Evolutionary conservation across 2,797 vertebrate genomes (phyloP).

Genomic region (Chaetodon trifasciatus): DNA sequence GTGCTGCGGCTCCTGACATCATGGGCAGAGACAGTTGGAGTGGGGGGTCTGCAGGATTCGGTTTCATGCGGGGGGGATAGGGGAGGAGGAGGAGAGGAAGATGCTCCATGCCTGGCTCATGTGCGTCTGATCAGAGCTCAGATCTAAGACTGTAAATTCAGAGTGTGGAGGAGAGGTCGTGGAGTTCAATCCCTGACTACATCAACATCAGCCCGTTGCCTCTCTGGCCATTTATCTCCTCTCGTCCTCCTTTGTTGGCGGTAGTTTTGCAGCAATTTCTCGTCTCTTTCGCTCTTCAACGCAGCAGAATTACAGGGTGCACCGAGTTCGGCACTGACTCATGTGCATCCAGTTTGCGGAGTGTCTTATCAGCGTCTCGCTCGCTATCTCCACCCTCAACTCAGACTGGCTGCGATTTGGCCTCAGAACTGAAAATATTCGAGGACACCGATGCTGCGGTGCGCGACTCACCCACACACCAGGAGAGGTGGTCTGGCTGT

Average conservation of each 20-base stretch:
- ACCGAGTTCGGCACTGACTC: conserved; percentile 2
- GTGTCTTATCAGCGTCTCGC: conserved; percentile 13
- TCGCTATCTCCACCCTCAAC: conserved; percentile 4
- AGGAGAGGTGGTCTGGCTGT: conserved; percentile 43
- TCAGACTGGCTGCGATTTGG: conserved; percentile 12
- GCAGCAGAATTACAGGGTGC: conserved; percentile 29
- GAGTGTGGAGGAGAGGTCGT: conserved; percentile 43
- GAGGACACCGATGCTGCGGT: neutral
- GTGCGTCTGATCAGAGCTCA: conserved; percentile 47
- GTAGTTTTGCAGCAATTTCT: conserved; percentile 19
- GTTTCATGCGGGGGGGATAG: conserved; percentile 47
- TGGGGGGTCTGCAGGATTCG: conserved; percentile 46
- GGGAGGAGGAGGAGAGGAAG: conserved; percentile 31
- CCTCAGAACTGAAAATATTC: conserved; percentile 20
- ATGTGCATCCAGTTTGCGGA: conserved; percentile 24
- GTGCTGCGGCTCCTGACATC: conserved; percentile 45
- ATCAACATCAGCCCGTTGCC: conserved; percentile 13
- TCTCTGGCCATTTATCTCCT: conserved; percentile 33
- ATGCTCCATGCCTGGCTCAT: conserved; percentile 33
- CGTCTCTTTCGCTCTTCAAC: conserved; percentile 15
- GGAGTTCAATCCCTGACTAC: conserved; percentile 53
- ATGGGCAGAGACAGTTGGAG: conserved; percentile 22
- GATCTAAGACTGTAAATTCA: conserved; percentile 45
- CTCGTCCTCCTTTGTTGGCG: conserved; percentile 20
- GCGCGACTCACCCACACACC: conserved; percentile 19